Evolutionary conservation across 2,888 invertebrate species (phyloP).

Genomic region (Andrena marginata): DNA sequence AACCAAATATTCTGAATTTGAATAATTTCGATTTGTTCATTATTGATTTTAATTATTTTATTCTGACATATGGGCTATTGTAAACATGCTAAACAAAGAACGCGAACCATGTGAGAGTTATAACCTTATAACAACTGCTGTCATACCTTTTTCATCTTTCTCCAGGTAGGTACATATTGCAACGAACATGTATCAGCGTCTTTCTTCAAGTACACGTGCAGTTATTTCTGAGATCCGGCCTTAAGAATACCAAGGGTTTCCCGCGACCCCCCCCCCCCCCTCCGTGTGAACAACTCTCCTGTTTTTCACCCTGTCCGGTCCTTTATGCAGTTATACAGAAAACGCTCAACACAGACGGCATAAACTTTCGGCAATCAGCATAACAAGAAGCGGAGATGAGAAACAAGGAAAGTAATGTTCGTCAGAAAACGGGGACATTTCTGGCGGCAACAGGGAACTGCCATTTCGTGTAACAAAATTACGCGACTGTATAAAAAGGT

Average conservation of each 20-base stretch:
- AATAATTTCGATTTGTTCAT: too few species aligned
- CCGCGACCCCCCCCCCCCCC: background rate
- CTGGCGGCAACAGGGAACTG: slow-evolving; percentile 69
- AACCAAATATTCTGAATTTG: too few species aligned
- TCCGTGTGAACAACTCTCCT: slow-evolving; percentile 42
- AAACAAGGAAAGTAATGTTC: slow-evolving; percentile 78
- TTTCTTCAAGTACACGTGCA: slow-evolving; percentile 24
- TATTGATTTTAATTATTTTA: too few species aligned
- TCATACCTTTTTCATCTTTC: background rate
- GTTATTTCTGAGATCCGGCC: slow-evolving; percentile 41
- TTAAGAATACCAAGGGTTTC: slow-evolving; percentile 38
- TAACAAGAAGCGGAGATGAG: slow-evolving; percentile 79
- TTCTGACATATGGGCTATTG: too few species aligned
- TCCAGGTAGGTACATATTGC: background rate
- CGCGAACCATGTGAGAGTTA: background rate
- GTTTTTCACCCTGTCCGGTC: slow-evolving; percentile 44
- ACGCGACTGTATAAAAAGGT: background rate
- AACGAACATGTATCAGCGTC: slow-evolving; percentile 10
- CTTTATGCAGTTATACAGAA: slow-evolving; percentile 55
- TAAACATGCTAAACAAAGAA: too few species aligned
- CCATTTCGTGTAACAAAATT: slow-evolving; percentile 19
- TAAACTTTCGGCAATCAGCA: slow-evolving; percentile 74
- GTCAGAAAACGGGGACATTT: slow-evolving; percentile 79
- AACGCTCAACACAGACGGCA: slow-evolving; percentile 53
- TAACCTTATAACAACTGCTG: background rate